These are phyloP conservation scores for Pammene fasciana DNA, from an alignment of 2,888 invertebrate species.

Conservation along the genomic window DNA sequence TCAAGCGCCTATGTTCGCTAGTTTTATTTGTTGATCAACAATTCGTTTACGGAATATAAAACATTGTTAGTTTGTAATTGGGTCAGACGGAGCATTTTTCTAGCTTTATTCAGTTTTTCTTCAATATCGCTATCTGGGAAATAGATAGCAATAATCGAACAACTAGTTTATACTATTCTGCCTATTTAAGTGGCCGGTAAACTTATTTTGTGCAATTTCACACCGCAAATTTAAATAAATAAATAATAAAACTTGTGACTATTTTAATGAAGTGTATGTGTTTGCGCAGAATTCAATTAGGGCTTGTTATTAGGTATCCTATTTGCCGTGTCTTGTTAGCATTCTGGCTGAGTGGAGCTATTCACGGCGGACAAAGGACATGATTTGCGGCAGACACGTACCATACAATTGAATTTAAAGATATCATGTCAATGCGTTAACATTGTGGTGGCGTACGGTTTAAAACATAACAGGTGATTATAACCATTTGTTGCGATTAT, in stretches of 20 bases:
- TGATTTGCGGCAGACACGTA: slow-evolving; percentile 21
- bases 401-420: slow-evolving; percentile 23
- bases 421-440: slow-evolving; percentile 24
- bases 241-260: too few relatives aligned
- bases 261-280: background rate
- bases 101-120: background rate
- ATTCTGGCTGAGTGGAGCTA: slow-evolving; percentile 33
- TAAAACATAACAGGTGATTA: background rate
- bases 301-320: slow-evolving; percentile 33
- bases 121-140: background rate
- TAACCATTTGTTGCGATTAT: background rate
- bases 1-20: background rate
- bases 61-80: background rate
- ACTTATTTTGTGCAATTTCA: too few relatives aligned
- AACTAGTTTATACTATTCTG: too few relatives aligned
- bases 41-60: background rate
- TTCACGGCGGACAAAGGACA: slow-evolving; percentile 33
- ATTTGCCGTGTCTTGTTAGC: slow-evolving; percentile 33
- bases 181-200: too few relatives aligned
- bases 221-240: too few relatives aligned
- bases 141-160: background rate
- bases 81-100: background rate
- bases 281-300: slow-evolving; percentile 21
- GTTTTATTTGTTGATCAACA: slow-evolving; percentile 21
- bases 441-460: background rate